Percentiles rank a stretch among this genome's conserved stretches.
Evolutionary conservation across 1,140 invertebrate genomes (phyloP).

Genomic region (Drosophila guanche): DNA sequence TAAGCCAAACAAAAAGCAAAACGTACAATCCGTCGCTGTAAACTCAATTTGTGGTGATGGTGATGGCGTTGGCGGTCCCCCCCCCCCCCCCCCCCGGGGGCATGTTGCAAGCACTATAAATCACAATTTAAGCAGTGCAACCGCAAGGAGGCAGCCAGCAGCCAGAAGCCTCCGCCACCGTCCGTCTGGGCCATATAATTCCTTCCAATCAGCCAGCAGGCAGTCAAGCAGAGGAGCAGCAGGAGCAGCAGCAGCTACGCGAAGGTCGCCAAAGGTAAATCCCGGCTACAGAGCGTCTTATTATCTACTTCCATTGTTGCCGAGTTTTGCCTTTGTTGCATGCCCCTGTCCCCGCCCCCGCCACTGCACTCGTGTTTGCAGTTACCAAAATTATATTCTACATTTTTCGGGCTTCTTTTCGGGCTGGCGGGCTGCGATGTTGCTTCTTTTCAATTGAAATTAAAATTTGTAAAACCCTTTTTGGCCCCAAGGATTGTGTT

Average conservation of each 20-base stretch:
- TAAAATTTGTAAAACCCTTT: conserved; percentile 65
- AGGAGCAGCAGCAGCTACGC: conserved; percentile 27
- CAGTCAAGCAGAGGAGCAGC: conserved; percentile 8
- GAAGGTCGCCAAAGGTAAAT: conserved; percentile 70
- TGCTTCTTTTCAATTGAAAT: conserved; percentile 56
- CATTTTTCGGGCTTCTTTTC: conserved; percentile 12
- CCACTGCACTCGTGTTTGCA: conserved; percentile 12
- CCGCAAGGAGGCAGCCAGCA: conserved; percentile 10
- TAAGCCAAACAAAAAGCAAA: conserved; percentile 21
- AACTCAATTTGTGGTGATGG: conserved; percentile 41
- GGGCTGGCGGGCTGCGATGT: not conserved
- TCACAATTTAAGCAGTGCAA: conserved; percentile 68
- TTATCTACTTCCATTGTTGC: conserved; percentile 63
- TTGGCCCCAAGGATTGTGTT: not conserved
- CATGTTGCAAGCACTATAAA: conserved; percentile 61
- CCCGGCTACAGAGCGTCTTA: conserved; percentile 43
- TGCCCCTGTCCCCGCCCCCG: conserved; percentile 9
- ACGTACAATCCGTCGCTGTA: conserved; percentile 22
- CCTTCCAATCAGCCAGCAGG: conserved; percentile 67
- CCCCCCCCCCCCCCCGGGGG: too few relatives aligned
- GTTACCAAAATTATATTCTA: conserved; percentile 54
- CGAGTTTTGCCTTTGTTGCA: conserved; percentile 32
- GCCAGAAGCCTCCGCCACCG: too few relatives aligned
- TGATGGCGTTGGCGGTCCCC: not conserved
- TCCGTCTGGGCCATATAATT: conserved; percentile 65